Evolutionary conservation across 2,888 invertebrate genomes (phyloP), one percentile per base, ranked within the genome.

Genomic region (Caenorhabditis plicata): DNA sequence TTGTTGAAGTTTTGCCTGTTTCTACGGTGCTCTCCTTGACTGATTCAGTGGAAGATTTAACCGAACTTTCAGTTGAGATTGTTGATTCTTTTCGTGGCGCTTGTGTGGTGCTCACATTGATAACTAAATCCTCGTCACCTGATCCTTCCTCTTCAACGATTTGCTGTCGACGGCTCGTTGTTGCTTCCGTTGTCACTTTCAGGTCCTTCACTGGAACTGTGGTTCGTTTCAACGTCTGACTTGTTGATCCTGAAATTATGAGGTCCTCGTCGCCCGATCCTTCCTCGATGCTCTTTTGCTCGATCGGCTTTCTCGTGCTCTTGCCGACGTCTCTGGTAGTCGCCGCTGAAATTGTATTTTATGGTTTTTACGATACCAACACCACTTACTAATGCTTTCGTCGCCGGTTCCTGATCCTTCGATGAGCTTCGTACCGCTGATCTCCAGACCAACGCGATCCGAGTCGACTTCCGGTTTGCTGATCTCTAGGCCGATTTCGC

Each of bases 401-500:
- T 55, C 55, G 0, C 50, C 52, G 27, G 47, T 53, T 44, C 51
- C 58, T 5, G 47, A 47, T 32, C 47, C 52, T 8, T 58, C 58
- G 8, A 29, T 11, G 3, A 61, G 23, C 13, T 51, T 47, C 2
- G 22, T 22, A 19, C 61, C 58, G 1, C 52, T 52, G 19, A 58
- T 50, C 42, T 61, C 54, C 17, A 61, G 31, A 1, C 55, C 61
- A 23, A 54, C 45, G 38, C 43, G 43, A 33, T 60, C 58, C 1
- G 58, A 42, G 32, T 61, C 61, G 4, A 40, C 15, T 4, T 43
- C 35, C 0, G 45, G 42, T 13, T 8, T 7, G 2, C 42, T 36
- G 19, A 61, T 61, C 31, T 61, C 61, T 29, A 61, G 38, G 22
- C 61, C 61, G 25, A 54, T 38, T 20, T 61, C 61, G 9, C 38